Base-by-base conservation (phyloP, 2,113 vertebrate genomes). In the Eonycteris spelaea region DNA sequence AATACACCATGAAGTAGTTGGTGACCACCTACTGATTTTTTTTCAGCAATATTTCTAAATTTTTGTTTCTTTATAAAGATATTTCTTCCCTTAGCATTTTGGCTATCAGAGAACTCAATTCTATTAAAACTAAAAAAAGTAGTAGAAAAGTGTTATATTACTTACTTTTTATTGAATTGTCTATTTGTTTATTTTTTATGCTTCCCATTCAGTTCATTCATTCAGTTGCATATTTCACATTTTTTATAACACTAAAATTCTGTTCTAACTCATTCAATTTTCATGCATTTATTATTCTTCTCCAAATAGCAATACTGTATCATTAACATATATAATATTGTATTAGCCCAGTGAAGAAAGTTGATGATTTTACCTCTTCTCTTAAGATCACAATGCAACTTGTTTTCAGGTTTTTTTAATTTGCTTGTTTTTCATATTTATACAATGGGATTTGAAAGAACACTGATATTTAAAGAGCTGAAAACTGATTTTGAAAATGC, bases 1-100 rank as follows among this genome's bases (percentile, higher is more conserved):
- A 84, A 80, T 19, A 35, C 84, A 96, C 65, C 74, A 95, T 51
- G 73, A 96, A 96, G 89, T 88, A 96, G 71, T 93, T 94, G 74
- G 86, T 93, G 55, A 92, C 85, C 86, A 96, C 83, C 74, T 75
- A 95, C 65, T 90, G 59, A 93, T 86, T 74, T 85, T 74, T 85
- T 86, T 70, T 48, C 74, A 61, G 12, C 40, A 93, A 28, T 92
- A 97, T 88, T 95, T 94, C 67, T 92, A 82, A 95, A 74, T 88
- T 95, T 96, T 96, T 94, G 48, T 78, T 95, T 97, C 61, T 92
- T 12, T 87, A 77, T 33, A 59, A 90, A 87, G 57, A 28, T 4
- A 92, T 4, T 94, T 90, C 68, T 85, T 40, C 35, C 30, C 19
- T 22, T 53, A 82, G 53, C 15, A 86, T 96, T 89, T 97, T 61